Base-by-base conservation (phyloP, 2,797 vertebrate species). In the Falco novaeseelandiae region DNA sequence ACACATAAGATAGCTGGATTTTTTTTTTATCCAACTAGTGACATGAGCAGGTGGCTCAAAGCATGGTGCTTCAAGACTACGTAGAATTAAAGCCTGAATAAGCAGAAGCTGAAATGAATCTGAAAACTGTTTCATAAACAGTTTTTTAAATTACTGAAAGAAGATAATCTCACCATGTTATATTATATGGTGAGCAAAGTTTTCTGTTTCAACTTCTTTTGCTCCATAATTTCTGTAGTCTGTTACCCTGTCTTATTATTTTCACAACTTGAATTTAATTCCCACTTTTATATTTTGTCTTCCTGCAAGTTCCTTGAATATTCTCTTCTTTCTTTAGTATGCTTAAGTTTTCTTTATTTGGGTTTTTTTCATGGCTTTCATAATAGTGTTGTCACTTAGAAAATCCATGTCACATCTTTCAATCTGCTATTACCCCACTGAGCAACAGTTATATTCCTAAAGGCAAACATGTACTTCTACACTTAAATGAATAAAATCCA, bases 181-280 rank as follows among this genome's bases (percentile, higher is more conserved):
- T 25, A 57, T 58, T 55, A 63, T 16, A 86, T 12, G 34, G 63
- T 16, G 30, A 84, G 26, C 78, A 67, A 85, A 62, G 7, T 82
- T 38, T 87, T 81, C 72, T 92, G 83, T 59, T 61, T 89, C 44
- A 72, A 38, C 54, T 63, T 42, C 42, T 36, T 90, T 34, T 85
- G 87, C 93, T 78, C 54, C 22, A 1, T 55, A 82, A 67, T 52
- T 89, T 94, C 62, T 74, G 17, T 55, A 65, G 27, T 63, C 67
- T 71, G 34, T 70, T 94, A 89, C 29, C 21, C 6, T 91, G 69
- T 87, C 55, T 87, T 90, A 77, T 18, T 95, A 94, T 94, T 87
- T 92, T 96, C 71, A 90, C 46, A 92, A 77, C 44, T 29, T 72
- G 40, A 73, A 78, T 76, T 84, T 90, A 83, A 94, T 91, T 76